These are phyloP conservation scores for Xyrichtys novacula DNA, from an alignment of 2,797 vertebrate genomes.

Conservation along the genomic window DNA sequence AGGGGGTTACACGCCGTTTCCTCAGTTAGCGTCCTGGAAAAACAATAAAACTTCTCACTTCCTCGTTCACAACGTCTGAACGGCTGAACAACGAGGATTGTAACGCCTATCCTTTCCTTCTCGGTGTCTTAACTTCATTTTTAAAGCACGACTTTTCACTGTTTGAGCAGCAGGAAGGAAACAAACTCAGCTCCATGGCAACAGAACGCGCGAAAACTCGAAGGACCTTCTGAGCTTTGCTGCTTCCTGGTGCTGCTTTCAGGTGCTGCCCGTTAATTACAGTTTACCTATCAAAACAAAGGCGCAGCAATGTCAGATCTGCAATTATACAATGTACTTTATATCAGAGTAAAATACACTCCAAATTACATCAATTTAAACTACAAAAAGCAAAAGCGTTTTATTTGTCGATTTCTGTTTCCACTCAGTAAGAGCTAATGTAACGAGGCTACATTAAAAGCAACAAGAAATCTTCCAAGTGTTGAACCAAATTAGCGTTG, in stretches of 20 bases:
- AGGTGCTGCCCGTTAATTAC: slow-evolving; percentile 35
- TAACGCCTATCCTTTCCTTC: neutral
- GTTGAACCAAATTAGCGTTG: too few relatives aligned
- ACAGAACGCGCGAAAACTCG: slow-evolving; percentile 64
- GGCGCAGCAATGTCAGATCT: neutral
- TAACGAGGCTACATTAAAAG: too few relatives aligned
- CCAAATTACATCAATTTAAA: too few relatives aligned
- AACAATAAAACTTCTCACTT: neutral
- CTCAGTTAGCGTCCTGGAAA: neutral
- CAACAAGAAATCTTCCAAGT: too few relatives aligned
- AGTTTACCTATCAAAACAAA: fast-evolving
- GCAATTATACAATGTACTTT: too few relatives aligned
- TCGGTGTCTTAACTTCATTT: neutral
- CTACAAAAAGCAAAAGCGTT: too few relatives aligned
- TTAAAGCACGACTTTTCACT: slow-evolving; percentile 56
- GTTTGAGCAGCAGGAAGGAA: slow-evolving; percentile 7
- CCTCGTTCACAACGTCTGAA: neutral
- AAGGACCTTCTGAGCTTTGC: slow-evolving; percentile 5
- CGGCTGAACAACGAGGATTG: neutral
- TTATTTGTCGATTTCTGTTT: too few relatives aligned
- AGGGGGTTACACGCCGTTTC: neutral
- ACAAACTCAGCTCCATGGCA: slow-evolving; percentile 74
- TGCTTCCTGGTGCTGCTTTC: slow-evolving; percentile 47
- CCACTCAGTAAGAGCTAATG: too few relatives aligned
- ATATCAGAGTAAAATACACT: too few relatives aligned